These are phyloP conservation scores for Gila robusta DNA, from an alignment of 2,797 vertebrate genomes.

Conservation along the genomic window DNA sequence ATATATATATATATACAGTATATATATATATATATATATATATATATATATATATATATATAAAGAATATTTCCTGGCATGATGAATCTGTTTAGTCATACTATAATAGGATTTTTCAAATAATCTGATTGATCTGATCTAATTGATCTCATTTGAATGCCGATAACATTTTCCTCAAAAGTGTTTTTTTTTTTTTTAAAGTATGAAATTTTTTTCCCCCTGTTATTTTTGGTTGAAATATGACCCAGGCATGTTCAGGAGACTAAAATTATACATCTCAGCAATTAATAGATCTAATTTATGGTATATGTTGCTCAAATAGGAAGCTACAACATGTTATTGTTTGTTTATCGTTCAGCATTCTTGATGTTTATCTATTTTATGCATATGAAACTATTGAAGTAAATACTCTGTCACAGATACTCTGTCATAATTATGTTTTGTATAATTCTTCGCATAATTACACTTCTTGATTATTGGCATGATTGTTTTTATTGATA, in stretches of 20 bases:
- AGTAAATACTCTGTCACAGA: neutral
- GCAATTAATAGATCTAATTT: neutral
- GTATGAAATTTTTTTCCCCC: neutral
- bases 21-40: no score
- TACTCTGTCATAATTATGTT: neutral
- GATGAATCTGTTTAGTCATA: no score
- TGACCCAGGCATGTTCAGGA: neutral
- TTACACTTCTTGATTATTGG: neutral
- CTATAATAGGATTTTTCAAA: no score
- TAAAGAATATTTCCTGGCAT: no score
- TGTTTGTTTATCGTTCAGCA: neutral
- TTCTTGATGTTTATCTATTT: neutral
- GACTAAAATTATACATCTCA: neutral
- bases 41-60: no score
- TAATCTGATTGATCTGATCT: no score
- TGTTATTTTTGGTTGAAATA: neutral
- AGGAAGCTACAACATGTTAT: neutral
- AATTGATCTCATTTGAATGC: no score
- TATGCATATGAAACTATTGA: neutral
- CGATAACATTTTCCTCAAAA: no score
- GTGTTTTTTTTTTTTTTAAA: neutral
- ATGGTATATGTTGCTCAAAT: neutral
- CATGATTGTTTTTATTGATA: neutral
- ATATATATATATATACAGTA: no score
- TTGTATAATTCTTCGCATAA: neutral